Conservation (phyloP, 2,113 vertebrate genomes). For the Phylloscopus trochiloides region DNA sequence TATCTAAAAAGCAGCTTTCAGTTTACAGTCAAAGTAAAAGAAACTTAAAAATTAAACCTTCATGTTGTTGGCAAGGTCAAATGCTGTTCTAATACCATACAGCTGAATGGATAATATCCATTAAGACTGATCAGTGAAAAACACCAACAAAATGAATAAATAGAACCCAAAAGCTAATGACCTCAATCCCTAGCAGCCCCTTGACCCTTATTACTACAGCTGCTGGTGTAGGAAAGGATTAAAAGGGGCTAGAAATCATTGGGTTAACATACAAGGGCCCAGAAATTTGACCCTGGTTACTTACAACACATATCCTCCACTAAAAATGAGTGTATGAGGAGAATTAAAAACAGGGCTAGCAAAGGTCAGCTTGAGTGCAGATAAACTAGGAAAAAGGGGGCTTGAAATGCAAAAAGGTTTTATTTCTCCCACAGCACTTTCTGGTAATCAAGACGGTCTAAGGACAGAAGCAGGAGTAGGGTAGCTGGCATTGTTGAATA, state of each 20-base stretch:
- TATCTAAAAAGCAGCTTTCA: neutral
- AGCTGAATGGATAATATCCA: slow-evolving; percentile 33
- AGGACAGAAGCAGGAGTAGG: neutral
- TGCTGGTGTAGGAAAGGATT: slow-evolving; percentile 75
- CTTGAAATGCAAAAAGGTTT: slow-evolving; percentile 39
- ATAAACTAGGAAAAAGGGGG: slow-evolving; percentile 60
- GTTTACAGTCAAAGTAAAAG: neutral
- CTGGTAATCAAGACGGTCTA: neutral
- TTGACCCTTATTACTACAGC: slow-evolving; percentile 77
- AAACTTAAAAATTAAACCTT: neutral
- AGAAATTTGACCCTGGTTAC: slow-evolving; percentile 78
- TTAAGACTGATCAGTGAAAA: slow-evolving; percentile 39
- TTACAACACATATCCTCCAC: slow-evolving; percentile 72
- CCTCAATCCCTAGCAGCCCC: slow-evolving; percentile 66
- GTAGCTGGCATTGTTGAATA: neutral
- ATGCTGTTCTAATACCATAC: neutral
- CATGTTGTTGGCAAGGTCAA: slow-evolving; percentile 21
- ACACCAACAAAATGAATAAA: slow-evolving; percentile 70
- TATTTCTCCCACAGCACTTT: neutral
- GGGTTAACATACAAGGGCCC: slow-evolving; percentile 70
- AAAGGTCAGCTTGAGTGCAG: slow-evolving; percentile 77
- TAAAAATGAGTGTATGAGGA: slow-evolving; percentile 75
- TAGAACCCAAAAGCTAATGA: slow-evolving; percentile 68
- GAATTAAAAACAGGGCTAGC: slow-evolving; percentile 79
- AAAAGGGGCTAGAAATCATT: slow-evolving; percentile 76